phyloP scores from a whole-genome alignment of 1,140 invertebrate species.

The Solen grandis region DNA sequence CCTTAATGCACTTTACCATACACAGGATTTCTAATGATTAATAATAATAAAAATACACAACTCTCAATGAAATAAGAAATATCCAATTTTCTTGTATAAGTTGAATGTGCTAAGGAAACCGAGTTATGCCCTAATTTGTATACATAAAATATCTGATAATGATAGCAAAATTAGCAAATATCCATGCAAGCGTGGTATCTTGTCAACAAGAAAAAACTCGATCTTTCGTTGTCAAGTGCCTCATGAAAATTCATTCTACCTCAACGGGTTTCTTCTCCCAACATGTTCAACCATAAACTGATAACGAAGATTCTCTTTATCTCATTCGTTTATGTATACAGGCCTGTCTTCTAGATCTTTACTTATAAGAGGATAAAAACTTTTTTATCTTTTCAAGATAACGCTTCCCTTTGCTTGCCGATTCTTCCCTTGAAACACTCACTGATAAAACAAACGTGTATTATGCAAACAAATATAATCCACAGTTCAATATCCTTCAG shows the following conservation, averaged over 20 bases:
- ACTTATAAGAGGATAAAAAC: neutral
- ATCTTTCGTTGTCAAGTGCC: no score
- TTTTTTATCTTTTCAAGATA: conserved; percentile 55
- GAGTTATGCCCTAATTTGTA: no score
- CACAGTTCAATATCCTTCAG: neutral
- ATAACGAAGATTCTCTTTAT: neutral
- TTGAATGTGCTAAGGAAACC: no score
- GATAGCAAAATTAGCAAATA: no score
- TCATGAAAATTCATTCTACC: neutral
- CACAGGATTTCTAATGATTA: no score
- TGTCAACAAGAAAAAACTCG: no score
- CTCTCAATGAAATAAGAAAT: no score
- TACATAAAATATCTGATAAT: no score
- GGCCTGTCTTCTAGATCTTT: neutral
- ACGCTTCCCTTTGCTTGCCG: conserved; percentile 12
- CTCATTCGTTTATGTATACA: neutral
- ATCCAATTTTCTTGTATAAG: no score
- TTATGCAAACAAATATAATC: neutral
- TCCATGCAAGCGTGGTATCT: no score
- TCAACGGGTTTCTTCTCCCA: neutral
- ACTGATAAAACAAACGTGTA: conserved; percentile 6
- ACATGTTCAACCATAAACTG: neutral
- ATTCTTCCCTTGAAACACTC: conserved; percentile 22
- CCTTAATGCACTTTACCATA: no score
- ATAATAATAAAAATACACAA: no score